phyloP scores from a whole-genome alignment of 2,113 vertebrate species.

The Odocoileus hemionus region DNA sequence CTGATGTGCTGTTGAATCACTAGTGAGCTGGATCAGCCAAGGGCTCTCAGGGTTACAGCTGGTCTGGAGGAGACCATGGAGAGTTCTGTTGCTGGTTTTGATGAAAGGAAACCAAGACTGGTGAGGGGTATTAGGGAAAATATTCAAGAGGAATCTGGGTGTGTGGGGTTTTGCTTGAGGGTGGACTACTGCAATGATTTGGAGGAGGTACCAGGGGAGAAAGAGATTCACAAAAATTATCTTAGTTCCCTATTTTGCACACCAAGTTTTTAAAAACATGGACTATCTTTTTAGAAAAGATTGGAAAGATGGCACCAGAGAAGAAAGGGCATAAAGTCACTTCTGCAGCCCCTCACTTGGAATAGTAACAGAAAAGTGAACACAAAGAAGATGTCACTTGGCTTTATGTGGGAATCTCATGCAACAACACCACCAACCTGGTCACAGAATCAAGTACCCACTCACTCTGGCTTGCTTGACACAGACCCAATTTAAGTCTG shows the following conservation, averaged over 20 bases:
- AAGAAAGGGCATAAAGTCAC: not conserved
- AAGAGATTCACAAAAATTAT: not conserved
- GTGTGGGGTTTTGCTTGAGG: not conserved
- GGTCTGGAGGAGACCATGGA: not conserved
- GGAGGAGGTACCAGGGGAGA: not conserved
- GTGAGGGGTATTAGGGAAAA: not conserved
- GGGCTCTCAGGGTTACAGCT: not conserved
- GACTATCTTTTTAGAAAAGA: not conserved
- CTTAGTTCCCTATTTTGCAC: not conserved
- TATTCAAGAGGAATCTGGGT: not conserved
- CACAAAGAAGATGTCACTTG: not conserved
- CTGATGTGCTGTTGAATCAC: not conserved
- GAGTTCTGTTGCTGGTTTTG: not conserved
- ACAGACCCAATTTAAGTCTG: not conserved
- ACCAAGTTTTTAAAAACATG: not conserved
- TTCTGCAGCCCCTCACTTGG: not conserved
- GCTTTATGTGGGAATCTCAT: not conserved
- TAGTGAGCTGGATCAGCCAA: not conserved
- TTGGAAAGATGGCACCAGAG: not conserved
- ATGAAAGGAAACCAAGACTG: not conserved
- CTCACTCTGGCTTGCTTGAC: not conserved
- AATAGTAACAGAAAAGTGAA: not conserved
- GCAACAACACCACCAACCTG: not conserved
- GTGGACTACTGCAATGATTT: not conserved
- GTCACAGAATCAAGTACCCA: not conserved